These are phyloP conservation scores for Andrena hattorfiana DNA, from an alignment of 2,888 invertebrate genomes.

Conservation along the genomic window DNA sequence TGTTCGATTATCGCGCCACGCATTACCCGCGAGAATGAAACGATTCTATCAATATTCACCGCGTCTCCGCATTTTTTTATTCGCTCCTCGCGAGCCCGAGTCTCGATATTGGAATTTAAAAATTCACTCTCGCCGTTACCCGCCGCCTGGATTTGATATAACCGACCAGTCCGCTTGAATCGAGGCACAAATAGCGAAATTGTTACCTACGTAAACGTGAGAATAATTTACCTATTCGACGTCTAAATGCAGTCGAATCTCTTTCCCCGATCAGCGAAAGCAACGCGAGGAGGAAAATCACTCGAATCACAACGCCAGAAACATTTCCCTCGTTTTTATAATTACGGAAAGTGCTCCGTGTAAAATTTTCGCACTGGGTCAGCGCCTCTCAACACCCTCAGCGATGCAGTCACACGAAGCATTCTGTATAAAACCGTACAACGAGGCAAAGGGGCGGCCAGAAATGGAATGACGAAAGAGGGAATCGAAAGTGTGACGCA, in stretches of 20 bases:
- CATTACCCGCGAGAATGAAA: slow-evolving; percentile 29
- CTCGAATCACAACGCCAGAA: not conserved
- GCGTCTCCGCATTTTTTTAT: not conserved
- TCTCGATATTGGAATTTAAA: slow-evolving; percentile 15
- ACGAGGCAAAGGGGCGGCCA: not conserved
- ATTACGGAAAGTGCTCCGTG: not conserved
- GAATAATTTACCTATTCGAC: slow-evolving; percentile 40
- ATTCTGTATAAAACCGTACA: not conserved
- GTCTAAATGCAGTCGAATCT: slow-evolving; percentile 27
- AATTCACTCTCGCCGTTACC: slow-evolving; percentile 25
- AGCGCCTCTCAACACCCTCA: too few relatives aligned
- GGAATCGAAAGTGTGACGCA: slow-evolving; percentile 16
- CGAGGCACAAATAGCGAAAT: slow-evolving; percentile 35
- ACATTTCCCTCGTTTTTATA: not conserved
- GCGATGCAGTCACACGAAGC: too few relatives aligned
- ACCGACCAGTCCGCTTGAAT: slow-evolving; percentile 18
- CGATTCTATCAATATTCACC: slow-evolving; percentile 14
- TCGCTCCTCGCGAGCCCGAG: too few relatives aligned
- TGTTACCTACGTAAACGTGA: slow-evolving; percentile 31
- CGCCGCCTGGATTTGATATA: slow-evolving; percentile 32
- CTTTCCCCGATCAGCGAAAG: too few relatives aligned
- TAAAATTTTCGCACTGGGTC: too few relatives aligned
- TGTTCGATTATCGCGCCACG: slow-evolving; percentile 15
- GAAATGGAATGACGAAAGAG: not conserved
- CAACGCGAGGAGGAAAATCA: too few relatives aligned